Base-by-base conservation (phyloP, 2,113 vertebrate species). In the Anolis carolinensis region DNA sequence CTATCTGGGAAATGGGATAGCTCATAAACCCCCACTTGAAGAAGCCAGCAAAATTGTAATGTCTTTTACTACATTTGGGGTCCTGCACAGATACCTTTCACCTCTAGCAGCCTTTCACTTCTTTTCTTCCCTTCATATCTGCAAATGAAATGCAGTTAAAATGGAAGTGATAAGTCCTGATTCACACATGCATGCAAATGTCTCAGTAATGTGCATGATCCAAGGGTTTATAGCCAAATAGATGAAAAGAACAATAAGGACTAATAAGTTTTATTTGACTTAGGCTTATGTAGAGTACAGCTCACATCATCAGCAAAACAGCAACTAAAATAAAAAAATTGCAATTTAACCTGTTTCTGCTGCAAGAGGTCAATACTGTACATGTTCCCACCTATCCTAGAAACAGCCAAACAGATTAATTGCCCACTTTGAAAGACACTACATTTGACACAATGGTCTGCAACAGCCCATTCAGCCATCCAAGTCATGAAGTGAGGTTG, bases 71-170 rank as follows among this genome's bases (percentile, higher is more conserved):
- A 18, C 63, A 4, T 63, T 39, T 63, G 13, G 52, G 18, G 25
- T 25, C n/a, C 18, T 79, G 55, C n/a, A 62, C 21, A 79, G 5
- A 62, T 11, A 36, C 9, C n/a, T 14, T 11, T n/a, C 79, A 14
- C 5, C 2, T 25, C 21, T 76, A 90, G 81, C 62, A 87, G 77
- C 39, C 91, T 75, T 59, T 76, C 76, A 65, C 14, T 65, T 80
- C 34, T 23, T 25, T 30, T 80, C 9, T 36, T 80, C 13, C 79
- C 34, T 44, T 65, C 36, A 27, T 11, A 30, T 27, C 7, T 18
- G 34, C 39, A 65, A 63, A 63, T 20, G 27, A 63, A 65, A 65
- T 79, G 20, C 55, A 36, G 20, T 62, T 67, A 30, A 13, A 63
- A 20, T 44, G 34, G 27, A 48, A 20, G 25, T n/a, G 1, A 9